Percentiles rank a stretch among this genome's conserved stretches.
phyloP scores from a whole-genome alignment of 2,113 vertebrate species.

The Colossoma macropomum region DNA sequence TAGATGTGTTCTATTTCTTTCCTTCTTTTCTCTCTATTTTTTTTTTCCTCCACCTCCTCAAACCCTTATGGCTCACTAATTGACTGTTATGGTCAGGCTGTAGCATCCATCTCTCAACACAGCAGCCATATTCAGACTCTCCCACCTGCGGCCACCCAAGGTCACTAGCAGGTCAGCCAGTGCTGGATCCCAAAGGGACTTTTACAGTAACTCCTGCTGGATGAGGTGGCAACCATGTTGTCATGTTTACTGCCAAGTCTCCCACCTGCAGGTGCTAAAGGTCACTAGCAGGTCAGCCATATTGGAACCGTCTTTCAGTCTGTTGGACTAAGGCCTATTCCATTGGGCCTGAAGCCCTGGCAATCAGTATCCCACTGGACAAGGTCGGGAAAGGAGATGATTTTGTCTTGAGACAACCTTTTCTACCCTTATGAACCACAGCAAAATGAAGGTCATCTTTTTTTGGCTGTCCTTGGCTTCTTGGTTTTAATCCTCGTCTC shows the following conservation, averaged over 20 bases:
- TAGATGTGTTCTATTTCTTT: not conserved
- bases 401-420: not conserved
- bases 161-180: not conserved
- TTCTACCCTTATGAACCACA: not conserved
- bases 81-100: slow-evolving; percentile 30
- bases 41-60: not conserved
- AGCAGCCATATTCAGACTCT: not conserved
- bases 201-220: not conserved
- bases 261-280: not conserved
- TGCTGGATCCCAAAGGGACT: not conserved
- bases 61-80: slow-evolving; percentile 37
- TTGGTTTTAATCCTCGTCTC: too few species aligned
- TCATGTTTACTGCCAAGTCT: slow-evolving; percentile 1
- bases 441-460: too few species aligned
- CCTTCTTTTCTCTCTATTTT: not conserved
- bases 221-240: not conserved
- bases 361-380: not conserved
- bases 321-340: not conserved
- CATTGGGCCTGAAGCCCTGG: not conserved
- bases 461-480: not conserved
- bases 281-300: slow-evolving; percentile 1
- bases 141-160: slow-evolving; percentile 12
- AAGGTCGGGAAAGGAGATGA: not conserved
- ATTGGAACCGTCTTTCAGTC: not conserved
- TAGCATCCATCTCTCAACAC: not conserved